Conservation (phyloP, 2,888 invertebrate species). For the Dione juno region DNA sequence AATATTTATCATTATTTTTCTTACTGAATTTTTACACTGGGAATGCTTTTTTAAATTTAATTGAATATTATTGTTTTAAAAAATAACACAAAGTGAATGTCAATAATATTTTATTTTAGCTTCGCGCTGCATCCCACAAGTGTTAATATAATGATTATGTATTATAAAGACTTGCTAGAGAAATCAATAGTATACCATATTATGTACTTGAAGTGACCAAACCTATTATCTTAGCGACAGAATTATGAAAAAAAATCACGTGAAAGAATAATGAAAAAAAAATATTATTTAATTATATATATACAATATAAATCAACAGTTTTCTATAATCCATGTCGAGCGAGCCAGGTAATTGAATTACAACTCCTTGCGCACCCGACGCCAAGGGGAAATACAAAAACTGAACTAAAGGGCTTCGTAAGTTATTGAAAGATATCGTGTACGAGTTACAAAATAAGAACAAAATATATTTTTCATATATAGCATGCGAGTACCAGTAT, state of each 20-base stretch:
- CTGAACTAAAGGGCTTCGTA: constrained; percentile 61
- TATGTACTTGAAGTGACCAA: too few species aligned
- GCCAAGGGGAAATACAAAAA: constrained; percentile 46
- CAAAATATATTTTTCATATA: constrained; percentile 32
- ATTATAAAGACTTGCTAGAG: too few species aligned
- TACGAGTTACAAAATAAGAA: constrained; percentile 2
- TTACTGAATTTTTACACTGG: too few species aligned
- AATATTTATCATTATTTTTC: too few species aligned
- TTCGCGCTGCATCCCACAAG: too few species aligned
- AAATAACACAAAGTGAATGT: background rate
- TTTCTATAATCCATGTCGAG: constrained; percentile 51
- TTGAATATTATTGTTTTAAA: too few species aligned
- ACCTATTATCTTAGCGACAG: too few species aligned
- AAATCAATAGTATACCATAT: too few species aligned
- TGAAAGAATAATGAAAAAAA: background rate
- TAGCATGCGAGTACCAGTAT: constrained; percentile 20
- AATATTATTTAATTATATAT: background rate
- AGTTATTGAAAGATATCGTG: constrained; percentile 46
- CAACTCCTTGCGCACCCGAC: constrained; percentile 57
- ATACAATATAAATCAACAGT: constrained; percentile 34
- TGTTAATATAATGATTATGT: too few species aligned
- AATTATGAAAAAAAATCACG: background rate
- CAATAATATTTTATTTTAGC: background rate
- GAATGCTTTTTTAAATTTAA: too few species aligned
- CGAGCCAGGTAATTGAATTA: constrained; percentile 74